phyloP scores from a whole-genome alignment of 2,888 invertebrate species.

The Sesamia inferens region DNA sequence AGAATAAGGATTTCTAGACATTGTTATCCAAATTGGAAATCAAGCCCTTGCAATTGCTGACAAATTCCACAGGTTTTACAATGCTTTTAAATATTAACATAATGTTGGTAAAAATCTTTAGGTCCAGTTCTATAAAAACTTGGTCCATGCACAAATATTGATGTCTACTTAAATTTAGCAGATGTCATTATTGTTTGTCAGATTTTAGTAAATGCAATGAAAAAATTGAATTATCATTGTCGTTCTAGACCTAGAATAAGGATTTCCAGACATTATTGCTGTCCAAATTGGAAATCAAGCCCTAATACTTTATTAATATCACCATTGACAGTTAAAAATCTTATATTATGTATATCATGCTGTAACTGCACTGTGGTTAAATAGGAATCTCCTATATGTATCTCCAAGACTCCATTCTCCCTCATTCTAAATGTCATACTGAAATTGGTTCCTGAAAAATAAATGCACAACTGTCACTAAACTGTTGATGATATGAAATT shows the following conservation, averaged over 20 bases:
- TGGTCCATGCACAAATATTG: neutral
- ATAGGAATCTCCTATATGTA: constrained; percentile 63
- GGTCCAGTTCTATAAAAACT: neutral
- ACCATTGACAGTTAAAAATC: constrained; percentile 74
- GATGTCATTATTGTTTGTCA: neutral
- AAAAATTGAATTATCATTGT: neutral
- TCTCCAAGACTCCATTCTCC: constrained; percentile 53
- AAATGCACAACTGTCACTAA: constrained; percentile 13
- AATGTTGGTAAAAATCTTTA: neutral
- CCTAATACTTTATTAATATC: constrained; percentile 72
- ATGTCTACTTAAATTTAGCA: constrained; percentile 1
- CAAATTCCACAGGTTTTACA: constrained; percentile 18
- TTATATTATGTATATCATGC: constrained; percentile 72
- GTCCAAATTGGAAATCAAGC: constrained; percentile 71
- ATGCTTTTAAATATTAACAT: neutral
- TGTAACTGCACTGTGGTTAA: constrained; percentile 67
- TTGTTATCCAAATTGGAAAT: constrained; percentile 70
- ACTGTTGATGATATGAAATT: neutral
- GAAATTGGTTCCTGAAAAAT: constrained; percentile 69
- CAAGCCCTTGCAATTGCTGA: too few species aligned
- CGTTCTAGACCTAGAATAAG: neutral
- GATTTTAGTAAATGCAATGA: constrained; percentile 7
- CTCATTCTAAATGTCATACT: constrained; percentile 62
- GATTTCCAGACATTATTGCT: neutral
- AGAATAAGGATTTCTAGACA: neutral